Evolutionary conservation across 2,113 vertebrate species (phyloP).

Genomic region (Cochlearius cochlearius): DNA sequence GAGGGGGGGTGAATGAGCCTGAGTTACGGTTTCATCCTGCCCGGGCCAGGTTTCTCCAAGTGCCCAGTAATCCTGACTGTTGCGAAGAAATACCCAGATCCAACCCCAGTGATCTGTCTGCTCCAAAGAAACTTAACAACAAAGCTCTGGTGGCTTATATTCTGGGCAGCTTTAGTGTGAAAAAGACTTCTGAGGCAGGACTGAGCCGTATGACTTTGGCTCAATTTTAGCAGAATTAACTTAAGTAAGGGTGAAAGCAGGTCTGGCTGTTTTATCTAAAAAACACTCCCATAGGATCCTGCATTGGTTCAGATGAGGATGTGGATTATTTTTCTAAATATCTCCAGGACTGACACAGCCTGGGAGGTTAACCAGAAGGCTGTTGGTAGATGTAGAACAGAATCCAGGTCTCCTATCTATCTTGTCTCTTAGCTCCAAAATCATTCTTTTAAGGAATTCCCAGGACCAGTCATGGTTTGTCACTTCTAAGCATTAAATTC

Average conservation of each 20-base stretch:
- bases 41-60: not conserved
- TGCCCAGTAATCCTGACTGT: not conserved
- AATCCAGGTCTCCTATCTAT: not conserved
- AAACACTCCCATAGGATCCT: not conserved
- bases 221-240: not conserved
- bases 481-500: constrained; percentile 20
- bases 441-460: constrained; percentile 13
- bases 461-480: not conserved
- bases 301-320: not conserved
- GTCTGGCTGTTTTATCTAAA: not conserved
- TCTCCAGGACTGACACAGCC: not conserved
- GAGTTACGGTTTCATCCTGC: not conserved
- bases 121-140: not conserved
- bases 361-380: not conserved
- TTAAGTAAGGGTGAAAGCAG: not conserved
- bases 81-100: not conserved
- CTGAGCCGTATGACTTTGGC: not conserved
- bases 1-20: not conserved
- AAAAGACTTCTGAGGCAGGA: not conserved
- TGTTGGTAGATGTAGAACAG: not conserved
- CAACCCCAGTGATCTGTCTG: not conserved
- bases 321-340: not conserved
- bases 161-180: not conserved
- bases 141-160: not conserved
- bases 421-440: not conserved